Evolutionary conservation across 2,888 invertebrate species (phyloP).

Genomic region (Tridacna crocea): DNA sequence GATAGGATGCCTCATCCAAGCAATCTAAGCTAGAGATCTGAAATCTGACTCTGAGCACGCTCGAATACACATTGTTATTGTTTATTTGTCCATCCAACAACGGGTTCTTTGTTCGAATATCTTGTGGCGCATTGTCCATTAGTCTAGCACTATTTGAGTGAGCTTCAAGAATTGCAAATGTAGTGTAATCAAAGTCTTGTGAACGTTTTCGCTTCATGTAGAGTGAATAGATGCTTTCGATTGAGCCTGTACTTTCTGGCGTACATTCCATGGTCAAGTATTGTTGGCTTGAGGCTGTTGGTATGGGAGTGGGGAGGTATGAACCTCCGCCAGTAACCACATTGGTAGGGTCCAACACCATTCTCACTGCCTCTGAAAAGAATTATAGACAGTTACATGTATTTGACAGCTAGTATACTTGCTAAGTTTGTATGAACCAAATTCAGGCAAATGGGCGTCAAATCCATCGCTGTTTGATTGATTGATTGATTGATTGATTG

Average conservation of each 20-base stretch:
- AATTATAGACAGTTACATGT: no score
- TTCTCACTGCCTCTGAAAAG: slow-evolving; percentile 18
- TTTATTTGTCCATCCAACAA: background rate
- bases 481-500: no score
- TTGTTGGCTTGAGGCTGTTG: slow-evolving; percentile 6
- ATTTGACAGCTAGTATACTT: no score
- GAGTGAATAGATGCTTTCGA: slow-evolving; percentile 8
- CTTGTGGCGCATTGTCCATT: slow-evolving; percentile 13
- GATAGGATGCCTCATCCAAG: slow-evolving; percentile 22
- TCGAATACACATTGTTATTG: background rate
- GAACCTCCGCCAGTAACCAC: slow-evolving; percentile 21
- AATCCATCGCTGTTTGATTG: no score
- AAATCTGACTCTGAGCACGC: slow-evolving; percentile 8
- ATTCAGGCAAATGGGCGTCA: no score
- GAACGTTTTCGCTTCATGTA: slow-evolving; percentile 24
- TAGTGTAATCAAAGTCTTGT: background rate
- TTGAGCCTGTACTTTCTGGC: background rate
- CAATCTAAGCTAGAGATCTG: slow-evolving; percentile 19
- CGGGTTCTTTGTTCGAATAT: slow-evolving; percentile 24
- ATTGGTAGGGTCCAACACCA: slow-evolving; percentile 14
- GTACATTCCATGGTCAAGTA: slow-evolving; percentile 15
- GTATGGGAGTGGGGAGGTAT: background rate
- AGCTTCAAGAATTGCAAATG: background rate
- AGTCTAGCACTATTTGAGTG: background rate
- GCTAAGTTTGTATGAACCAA: no score